Conservation (phyloP, 92 coral and sea anemone genomes). For the Epizoanthus fatuus region DNA sequence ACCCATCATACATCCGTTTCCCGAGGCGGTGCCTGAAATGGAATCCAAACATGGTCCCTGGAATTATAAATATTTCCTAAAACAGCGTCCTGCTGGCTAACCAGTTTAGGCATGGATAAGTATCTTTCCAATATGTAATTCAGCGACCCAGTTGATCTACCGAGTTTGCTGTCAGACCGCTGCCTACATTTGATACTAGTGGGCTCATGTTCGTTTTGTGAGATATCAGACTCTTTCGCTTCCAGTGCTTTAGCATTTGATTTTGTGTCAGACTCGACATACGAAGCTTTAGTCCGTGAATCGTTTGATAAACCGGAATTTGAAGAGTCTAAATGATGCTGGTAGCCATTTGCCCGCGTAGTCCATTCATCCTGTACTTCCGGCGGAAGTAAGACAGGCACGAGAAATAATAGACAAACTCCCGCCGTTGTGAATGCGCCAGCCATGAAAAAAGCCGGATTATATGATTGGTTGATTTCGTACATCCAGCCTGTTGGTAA, state of each 20-base stretch:
- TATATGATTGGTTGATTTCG: slow-evolving; percentile 60
- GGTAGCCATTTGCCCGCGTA: slow-evolving; percentile 60
- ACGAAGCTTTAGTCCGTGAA: slow-evolving; percentile 64
- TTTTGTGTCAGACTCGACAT: slow-evolving; percentile 32
- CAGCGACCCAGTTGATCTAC: neutral
- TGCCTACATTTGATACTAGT: neutral
- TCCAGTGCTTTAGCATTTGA: slow-evolving; percentile 18
- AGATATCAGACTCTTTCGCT: slow-evolving; percentile 19
- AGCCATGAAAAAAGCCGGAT: slow-evolving; percentile 88
- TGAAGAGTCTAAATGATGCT: slow-evolving; percentile 49
- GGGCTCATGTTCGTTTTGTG: neutral
- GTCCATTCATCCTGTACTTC: slow-evolving; percentile 72
- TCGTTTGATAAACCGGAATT: slow-evolving; percentile 50
- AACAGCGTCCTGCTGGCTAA: slow-evolving; percentile 65
- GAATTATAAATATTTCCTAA: slow-evolving; percentile 51
- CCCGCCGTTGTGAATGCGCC: slow-evolving; percentile 83
- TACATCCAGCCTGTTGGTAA: slow-evolving; percentile 83
- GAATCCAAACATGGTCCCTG: slow-evolving; percentile 39
- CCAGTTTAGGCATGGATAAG: slow-evolving; percentile 81
- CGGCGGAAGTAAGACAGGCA: slow-evolving; percentile 81
- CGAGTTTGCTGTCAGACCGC: neutral
- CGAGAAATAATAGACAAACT: slow-evolving; percentile 77
- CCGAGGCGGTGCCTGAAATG: slow-evolving; percentile 47
- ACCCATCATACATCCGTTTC: slow-evolving; percentile 71
- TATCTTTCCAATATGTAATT: slow-evolving; percentile 71